Base-by-base conservation (phyloP, 2,888 invertebrate genomes). In the Sinohyriopsis cumingii region DNA sequence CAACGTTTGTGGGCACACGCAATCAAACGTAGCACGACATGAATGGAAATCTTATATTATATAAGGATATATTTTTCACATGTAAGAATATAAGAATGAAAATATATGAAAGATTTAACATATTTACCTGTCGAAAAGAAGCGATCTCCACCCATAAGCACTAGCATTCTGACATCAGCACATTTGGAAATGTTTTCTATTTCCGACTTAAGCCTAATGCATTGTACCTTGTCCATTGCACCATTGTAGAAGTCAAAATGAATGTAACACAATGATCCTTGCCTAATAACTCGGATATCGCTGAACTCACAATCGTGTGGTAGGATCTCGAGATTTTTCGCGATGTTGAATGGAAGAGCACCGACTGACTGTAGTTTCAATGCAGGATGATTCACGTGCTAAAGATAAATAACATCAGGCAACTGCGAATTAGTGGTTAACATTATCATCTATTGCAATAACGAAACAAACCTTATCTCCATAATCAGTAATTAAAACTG, bases 161-260 rank as follows among this genome's bases (percentile, higher is more conserved):
- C 76, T 5, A 76, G 65, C 33, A 68, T 55, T 55, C 67, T 71
- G 55, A 71, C 24, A 59, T 73, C 73, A 45, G 63, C 28, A 55
- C 55, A 33, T 6, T 60, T 25, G n/a, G 45, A 63, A 15, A 76
- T 55, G 22, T 33, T n/a, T 22, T 55, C 24, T n/a, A 76, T 53
- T 0, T 60, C 59, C 9, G 55, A 5, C 25, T 64, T 59, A 18
- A 76, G 63, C 19, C 71, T 62, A 9, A 55, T 54, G 3, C 68
- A 72, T 60, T 76, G 76, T 19, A 64, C 24, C 2, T 28, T 66
- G 55, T 66, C 68, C 73, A 76, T 76, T 5, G 76, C 76, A 0
- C 76, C 76, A 62, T 76, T 76, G 55, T 76, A 76, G 54, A 76
- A 76, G 55, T 73, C 73, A 57, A 76, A 76, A 53, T 71, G 59